Conservation (phyloP, 2,888 invertebrate genomes). For the Drosophila helvetica region DNA sequence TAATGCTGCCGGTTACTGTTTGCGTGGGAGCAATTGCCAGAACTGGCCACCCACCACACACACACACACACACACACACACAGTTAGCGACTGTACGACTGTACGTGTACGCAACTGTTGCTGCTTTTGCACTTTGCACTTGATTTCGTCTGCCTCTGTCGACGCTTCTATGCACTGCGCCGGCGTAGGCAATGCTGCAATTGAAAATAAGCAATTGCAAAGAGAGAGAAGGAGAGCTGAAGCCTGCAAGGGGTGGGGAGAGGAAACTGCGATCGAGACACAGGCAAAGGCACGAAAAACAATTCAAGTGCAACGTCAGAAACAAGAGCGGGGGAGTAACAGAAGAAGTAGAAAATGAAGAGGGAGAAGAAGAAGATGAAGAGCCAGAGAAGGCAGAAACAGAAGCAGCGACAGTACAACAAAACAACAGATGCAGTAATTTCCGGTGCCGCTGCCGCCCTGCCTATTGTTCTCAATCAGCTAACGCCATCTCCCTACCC, state of each 20-base stretch:
- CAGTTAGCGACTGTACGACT: slow-evolving; percentile 12
- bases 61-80: neutral
- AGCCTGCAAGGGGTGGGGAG: neutral
- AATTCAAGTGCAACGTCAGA: slow-evolving; percentile 62
- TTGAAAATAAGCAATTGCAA: slow-evolving; percentile 28
- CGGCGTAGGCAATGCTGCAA: slow-evolving; percentile 17
- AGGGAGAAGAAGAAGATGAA: slow-evolving; percentile 19
- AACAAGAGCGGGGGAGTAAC: slow-evolving; percentile 33
- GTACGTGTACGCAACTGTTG: slow-evolving; percentile 5
- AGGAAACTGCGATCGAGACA: neutral
- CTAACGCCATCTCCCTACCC: slow-evolving; percentile 67
- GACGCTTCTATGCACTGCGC: slow-evolving; percentile 13
- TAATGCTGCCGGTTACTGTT: slow-evolving; percentile 13
- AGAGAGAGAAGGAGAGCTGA: slow-evolving; percentile 14
- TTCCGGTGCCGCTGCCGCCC: slow-evolving; percentile 57
- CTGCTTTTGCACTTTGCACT: slow-evolving; percentile 20
- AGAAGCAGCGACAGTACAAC: slow-evolving; percentile 25
- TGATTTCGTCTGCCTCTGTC: slow-evolving; percentile 8
- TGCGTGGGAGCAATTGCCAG: neutral
- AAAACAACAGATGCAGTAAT: slow-evolving; percentile 74
- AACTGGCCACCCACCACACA: neutral
- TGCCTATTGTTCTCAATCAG: slow-evolving; percentile 71
- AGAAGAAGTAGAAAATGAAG: slow-evolving; percentile 32
- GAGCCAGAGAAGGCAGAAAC: slow-evolving; percentile 15
- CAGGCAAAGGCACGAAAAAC: slow-evolving; percentile 31